Evolutionary conservation across 2,113 vertebrate genomes (phyloP), one percentile per base, ranked within the genome.

Genomic region (Ranitomeya imitator): DNA sequence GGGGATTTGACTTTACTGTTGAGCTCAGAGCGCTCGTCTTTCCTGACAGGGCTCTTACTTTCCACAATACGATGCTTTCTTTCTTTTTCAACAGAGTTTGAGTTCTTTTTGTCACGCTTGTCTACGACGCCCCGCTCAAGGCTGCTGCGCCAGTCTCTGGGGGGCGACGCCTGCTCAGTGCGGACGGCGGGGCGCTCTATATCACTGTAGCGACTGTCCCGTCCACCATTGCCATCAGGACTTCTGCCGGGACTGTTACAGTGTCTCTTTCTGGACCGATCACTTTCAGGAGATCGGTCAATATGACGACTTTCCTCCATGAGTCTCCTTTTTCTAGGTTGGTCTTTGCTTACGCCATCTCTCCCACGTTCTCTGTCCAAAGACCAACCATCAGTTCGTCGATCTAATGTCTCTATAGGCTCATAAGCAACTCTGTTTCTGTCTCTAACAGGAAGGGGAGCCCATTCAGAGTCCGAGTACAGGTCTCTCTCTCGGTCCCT

Each of bases 301-400:
- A 97, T 90, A 74, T 98, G 97, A 3, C 97, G 95, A 9, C 96
- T 95, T 0, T 99, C 98, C 82, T 99, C 97, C 3, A 94, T 90
- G 31, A 96, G 91, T 1, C 97, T 96, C 52, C 98, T 94, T 89
- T 99, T 99, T 85, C 98, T 95, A 0, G 94, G 95, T 63, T 95
- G 96, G 79, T 99, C 98, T 89, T 97, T 95, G 74, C 92, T 95
- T 91, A 94, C 93, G 81, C 95, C 78, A 12, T 96, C 95, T 91
- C 95, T 92, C 88, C 99, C 95, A 19, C 96, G 93, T 86, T 95
- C 98, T 90, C 97, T 92, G 90, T 99, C 98, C 93, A 99, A 92
- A 90, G 98, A 98, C 98, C 98, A 99, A 37, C 97, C 95, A 54
- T 99, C 98, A 86, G 97, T 93, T 77, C 98, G 95, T 23, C 97